These are phyloP conservation scores for Tupiocoris notatus DNA, from an alignment of 2,888 invertebrate genomes.

Conservation along the genomic window DNA sequence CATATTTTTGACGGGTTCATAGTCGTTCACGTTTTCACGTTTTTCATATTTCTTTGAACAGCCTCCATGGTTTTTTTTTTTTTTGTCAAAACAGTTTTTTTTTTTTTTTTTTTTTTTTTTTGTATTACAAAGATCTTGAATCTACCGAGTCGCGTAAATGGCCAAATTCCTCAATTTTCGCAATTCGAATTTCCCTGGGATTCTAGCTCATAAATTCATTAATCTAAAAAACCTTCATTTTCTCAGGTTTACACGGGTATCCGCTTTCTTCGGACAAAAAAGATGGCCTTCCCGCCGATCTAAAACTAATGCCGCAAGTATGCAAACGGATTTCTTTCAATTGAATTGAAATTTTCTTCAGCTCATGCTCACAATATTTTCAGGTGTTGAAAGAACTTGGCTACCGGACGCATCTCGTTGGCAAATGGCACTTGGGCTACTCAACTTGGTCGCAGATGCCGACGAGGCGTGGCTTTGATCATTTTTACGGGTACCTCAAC, in stretches of 20 bases:
- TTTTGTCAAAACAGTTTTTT: no score
- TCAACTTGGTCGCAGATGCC: constrained; percentile 69
- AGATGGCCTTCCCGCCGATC: constrained; percentile 65
- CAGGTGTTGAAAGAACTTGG: constrained; percentile 64
- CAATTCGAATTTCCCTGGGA: no score
- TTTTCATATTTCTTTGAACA: no score
- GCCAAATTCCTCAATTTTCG: no score
- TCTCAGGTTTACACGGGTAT: constrained; percentile 66
- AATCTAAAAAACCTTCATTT: not conserved
- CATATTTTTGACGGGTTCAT: no score
- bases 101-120: no score
- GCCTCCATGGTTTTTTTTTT: no score
- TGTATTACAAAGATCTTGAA: no score
- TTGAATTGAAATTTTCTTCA: not conserved
- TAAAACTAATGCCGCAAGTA: constrained; percentile 65
- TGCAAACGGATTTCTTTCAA: constrained; percentile 51
- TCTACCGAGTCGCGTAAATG: no score
- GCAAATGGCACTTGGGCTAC: constrained; percentile 89
- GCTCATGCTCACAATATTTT: no score
- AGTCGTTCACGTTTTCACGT: no score
- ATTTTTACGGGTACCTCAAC: constrained; percentile 74
- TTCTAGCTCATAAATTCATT: no score
- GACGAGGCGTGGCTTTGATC: constrained; percentile 72
- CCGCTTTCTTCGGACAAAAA: constrained; percentile 63
- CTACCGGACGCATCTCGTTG: constrained; percentile 77